A percentile compares a stretch with the other conserved stretches of the same genome.
phyloP scores from a whole-genome alignment of 2,797 vertebrate species.

The Schizopygopsis malacanthus region DNA sequence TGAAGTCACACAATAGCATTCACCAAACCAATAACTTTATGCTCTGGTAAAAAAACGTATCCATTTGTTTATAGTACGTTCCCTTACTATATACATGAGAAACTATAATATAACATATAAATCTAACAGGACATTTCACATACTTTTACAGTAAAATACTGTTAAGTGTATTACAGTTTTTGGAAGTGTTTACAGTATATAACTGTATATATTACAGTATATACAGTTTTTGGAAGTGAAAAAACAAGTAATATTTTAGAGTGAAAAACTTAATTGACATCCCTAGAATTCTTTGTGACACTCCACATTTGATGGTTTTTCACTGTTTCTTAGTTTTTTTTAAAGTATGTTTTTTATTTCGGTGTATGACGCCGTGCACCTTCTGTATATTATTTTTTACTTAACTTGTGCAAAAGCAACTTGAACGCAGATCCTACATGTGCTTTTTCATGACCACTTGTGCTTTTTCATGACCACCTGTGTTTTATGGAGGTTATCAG shows the following conservation, averaged over 20 bases:
- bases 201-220: too few species aligned
- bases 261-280: too few species aligned
- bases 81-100: neutral
- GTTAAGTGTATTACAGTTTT: too few species aligned
- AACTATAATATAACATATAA: neutral
- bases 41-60: neutral
- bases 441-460: neutral
- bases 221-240: too few species aligned
- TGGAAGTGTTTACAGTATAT: too few species aligned
- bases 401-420: neutral
- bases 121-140: too few species aligned
- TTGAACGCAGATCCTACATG: neutral
- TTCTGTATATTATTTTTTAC: neutral
- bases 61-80: neutral
- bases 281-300: too few species aligned
- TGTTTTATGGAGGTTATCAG: neutral
- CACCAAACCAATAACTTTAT: conserved; percentile 30
- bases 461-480: neutral
- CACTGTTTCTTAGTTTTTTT: neutral
- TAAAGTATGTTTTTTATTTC: neutral
- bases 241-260: too few species aligned
- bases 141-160: too few species aligned
- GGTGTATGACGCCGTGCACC: neutral
- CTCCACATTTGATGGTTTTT: neutral
- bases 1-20: conserved; percentile 66